Conservation (phyloP, 2,797 vertebrate species). For the Melanotaenia boesemani region DNA sequence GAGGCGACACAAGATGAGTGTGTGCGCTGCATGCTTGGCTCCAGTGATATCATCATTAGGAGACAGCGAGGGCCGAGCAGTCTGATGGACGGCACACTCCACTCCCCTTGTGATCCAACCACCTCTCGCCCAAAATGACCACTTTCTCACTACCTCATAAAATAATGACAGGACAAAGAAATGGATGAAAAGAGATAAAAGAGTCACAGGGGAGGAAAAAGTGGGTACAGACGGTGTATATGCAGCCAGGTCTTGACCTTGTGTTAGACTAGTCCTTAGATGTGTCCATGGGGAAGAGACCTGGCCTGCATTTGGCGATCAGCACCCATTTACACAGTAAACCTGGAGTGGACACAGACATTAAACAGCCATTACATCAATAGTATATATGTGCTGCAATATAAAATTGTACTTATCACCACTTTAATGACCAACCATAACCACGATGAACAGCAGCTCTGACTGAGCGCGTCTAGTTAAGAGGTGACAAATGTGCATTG, state of each 20-base stretch:
- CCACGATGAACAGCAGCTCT: constrained; percentile 52
- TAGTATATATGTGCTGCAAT: constrained; percentile 60
- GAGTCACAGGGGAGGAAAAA: constrained; percentile 19
- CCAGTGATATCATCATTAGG: constrained; percentile 80
- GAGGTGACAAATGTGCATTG: not conserved
- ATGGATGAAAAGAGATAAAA: constrained; percentile 41
- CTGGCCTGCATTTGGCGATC: constrained; percentile 60
- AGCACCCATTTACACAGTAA: constrained; percentile 73
- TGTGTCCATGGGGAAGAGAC: constrained; percentile 66
- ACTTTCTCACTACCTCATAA: constrained; percentile 64
- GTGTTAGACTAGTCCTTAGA: constrained; percentile 57
- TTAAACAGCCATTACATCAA: constrained; percentile 81
- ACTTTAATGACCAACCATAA: constrained; percentile 74
- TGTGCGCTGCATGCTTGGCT: constrained; percentile 69
- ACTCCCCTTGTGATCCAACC: constrained; percentile 59
- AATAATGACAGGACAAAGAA: constrained; percentile 65
- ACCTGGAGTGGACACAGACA: constrained; percentile 62
- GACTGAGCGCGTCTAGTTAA: constrained; percentile 26
- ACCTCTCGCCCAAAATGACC: constrained; percentile 56
- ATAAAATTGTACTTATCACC: constrained; percentile 67
- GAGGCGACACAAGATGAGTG: constrained; percentile 50
- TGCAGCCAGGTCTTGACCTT: constrained; percentile 67
- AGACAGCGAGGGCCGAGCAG: constrained; percentile 66
- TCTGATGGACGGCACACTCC: constrained; percentile 82
- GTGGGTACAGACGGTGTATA: constrained; percentile 28